Evolutionary conservation across 2,888 invertebrate species (phyloP).

Genomic region (Lasioglossum leucozonium): DNA sequence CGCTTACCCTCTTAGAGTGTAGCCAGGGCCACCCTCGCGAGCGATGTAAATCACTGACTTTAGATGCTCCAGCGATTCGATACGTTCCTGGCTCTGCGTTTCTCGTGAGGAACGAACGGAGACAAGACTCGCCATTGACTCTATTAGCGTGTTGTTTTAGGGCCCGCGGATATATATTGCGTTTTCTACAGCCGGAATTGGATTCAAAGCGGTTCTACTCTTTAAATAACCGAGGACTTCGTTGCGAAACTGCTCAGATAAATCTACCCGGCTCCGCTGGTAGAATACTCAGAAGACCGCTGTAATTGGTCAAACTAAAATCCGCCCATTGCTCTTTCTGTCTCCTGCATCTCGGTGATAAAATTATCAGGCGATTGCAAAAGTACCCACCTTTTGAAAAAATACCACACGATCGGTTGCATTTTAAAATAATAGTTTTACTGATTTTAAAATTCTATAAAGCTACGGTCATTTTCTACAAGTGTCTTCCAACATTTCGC

Average conservation of each 20-base stretch:
- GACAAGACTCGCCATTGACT: slow-evolving; percentile 26
- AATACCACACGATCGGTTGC: neutral
- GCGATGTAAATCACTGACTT: slow-evolving; percentile 69
- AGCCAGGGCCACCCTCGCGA: slow-evolving; percentile 24
- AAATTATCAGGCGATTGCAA: neutral
- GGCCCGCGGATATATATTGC: neutral
- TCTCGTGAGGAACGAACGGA: slow-evolving; percentile 23
- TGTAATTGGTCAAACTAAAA: neutral
- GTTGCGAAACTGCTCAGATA: neutral
- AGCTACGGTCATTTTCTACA: neutral
- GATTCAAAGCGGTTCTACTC: slow-evolving; percentile 6
- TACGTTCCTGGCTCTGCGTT: slow-evolving; percentile 31
- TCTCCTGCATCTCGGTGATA: neutral
- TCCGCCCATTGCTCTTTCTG: neutral
- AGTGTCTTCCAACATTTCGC: neutral
- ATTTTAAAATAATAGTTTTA: neutral
- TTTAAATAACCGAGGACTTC: neutral
- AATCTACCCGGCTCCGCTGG: neutral
- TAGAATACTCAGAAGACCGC: neutral
- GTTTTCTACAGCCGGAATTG: slow-evolving; percentile 4
- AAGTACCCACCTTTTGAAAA: neutral
- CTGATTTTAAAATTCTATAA: neutral
- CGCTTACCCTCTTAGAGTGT: slow-evolving; percentile 65
- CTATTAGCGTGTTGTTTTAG: slow-evolving; percentile 29
- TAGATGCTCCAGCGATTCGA: slow-evolving; percentile 57